Conservation (phyloP, 2,113 vertebrate species). For the Mesoclemmys tuberculata region DNA sequence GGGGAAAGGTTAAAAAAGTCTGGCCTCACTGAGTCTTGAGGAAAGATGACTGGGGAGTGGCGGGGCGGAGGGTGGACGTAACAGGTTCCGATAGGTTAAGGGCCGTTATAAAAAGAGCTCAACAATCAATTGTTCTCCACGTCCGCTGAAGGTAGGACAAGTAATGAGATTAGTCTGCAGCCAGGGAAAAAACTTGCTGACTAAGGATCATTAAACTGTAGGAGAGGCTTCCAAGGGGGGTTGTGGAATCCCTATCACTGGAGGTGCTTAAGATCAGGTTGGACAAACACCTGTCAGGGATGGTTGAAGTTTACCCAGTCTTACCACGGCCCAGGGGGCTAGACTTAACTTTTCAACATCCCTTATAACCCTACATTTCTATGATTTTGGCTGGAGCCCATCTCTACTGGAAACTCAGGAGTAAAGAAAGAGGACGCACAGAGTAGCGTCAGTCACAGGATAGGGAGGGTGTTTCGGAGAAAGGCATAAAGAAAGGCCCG, state of each 20-base stretch:
- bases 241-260: not conserved
- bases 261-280: not conserved
- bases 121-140: not conserved
- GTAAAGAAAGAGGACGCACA: not conserved
- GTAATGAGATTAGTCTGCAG: not conserved
- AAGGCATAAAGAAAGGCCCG: constrained; percentile 4
- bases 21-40: too few relatives aligned
- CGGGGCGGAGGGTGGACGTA: too few relatives aligned
- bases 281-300: not conserved
- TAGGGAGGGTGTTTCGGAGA: not conserved
- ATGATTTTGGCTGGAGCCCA: not conserved
- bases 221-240: not conserved
- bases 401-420: not conserved
- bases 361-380: not conserved
- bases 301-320: not conserved
- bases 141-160: not conserved
- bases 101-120: too few relatives aligned
- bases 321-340: not conserved
- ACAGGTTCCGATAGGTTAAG: too few relatives aligned
- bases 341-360: not conserved
- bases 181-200: too few relatives aligned
- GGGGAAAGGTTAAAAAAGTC: too few relatives aligned
- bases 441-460: not conserved
- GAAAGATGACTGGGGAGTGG: too few relatives aligned
- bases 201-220: not conserved